Conservation (phyloP, 2,888 invertebrate species). For the Tinea pellionella region DNA sequence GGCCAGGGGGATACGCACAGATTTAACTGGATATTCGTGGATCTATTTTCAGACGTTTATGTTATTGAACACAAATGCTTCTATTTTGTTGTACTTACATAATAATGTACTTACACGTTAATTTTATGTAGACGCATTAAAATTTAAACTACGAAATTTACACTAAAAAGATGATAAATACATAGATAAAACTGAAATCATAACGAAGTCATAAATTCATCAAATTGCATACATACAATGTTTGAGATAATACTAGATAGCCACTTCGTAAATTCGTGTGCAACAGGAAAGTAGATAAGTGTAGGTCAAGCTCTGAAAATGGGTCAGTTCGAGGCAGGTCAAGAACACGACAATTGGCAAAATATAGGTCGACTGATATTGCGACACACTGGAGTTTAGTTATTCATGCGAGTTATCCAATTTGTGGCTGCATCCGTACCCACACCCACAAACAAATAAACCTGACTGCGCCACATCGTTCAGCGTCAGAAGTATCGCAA, state of each 20-base stretch:
- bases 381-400: not conserved
- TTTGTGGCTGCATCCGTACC: not conserved
- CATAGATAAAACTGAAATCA: too few relatives aligned
- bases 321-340: not conserved
- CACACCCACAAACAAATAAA: not conserved
- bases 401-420: not conserved
- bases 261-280: not conserved
- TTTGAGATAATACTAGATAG: not conserved
- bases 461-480: too few relatives aligned
- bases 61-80: not conserved
- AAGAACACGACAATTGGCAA: not conserved
- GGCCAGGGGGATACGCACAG: slow-evolving; percentile 43
- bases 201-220: too few relatives aligned
- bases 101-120: too few relatives aligned
- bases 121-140: too few relatives aligned
- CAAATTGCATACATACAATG: not conserved
- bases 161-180: too few relatives aligned
- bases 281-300: not conserved
- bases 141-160: too few relatives aligned
- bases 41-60: not conserved
- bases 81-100: not conserved
- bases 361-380: not conserved
- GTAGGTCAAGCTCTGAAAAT: not conserved
- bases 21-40: not conserved
- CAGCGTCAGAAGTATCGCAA: too few relatives aligned